Evolutionary conservation across 1,140 invertebrate species (phyloP), one percentile per base, ranked within the genome.

Genomic region (Heliothis subflexa): DNA sequence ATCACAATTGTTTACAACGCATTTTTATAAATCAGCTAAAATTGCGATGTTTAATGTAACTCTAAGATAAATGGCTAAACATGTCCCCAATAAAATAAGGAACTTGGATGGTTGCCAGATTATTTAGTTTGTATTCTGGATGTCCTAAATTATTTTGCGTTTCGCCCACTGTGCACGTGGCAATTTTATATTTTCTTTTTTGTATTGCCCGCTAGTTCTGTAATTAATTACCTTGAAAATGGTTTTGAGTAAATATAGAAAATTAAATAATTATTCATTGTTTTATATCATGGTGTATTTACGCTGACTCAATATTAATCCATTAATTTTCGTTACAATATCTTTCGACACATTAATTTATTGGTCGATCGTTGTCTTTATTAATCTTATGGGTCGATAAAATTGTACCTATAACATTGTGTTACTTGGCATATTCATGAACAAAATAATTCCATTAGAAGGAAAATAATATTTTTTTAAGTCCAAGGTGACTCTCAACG

Each of bases 31-130:
- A 4, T 21, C 54, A 2, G 21, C 12, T 59, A 13, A 59, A 59
- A 28, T 4, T 13, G 55, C 12, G 11, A 25, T 25, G 9, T 57
- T 16, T 54, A 16, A 16, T 18, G 9, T 55, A 55, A 11, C 21
- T 21, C 16, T 14, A n/a, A 55, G 18, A 55, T 11, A 1, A 10
- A 55, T 14, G 16, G 5, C 2, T 13, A 25, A 12, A 59, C 10
- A 25, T 59, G 55, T 59, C 11, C 55, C 55, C 55, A 59, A 59
- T 59, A 59, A 59, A 59, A 59, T 3, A 59, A 25, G 14, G 21
- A 59, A 59, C 13, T 59, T 59, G 55, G 55, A 13, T 13, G 2
- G 12, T 25, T 28, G 55, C 55, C 55, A 21, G 28, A 59, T 59
- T 10, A 59, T 25, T 25, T 59, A 2, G 21, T 25, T 40, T 40